A percentile compares a stretch with the other conserved stretches of the same genome.
Evolutionary conservation across 2,113 vertebrate species (phyloP).

Genomic region (Struthio camelus): DNA sequence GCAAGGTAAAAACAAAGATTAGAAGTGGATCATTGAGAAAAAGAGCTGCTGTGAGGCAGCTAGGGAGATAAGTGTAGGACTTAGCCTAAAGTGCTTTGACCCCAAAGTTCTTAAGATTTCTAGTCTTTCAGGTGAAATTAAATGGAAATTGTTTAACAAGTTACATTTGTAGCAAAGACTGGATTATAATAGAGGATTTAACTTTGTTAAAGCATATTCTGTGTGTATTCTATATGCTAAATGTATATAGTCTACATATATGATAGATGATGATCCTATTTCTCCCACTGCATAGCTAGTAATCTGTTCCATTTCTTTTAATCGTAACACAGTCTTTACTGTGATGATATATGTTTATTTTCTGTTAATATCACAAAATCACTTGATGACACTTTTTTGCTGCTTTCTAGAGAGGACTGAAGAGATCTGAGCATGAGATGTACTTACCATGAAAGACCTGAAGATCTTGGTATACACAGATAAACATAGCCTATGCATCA

Average conservation of each 20-base stretch:
- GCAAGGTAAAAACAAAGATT: not conserved
- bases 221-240: not conserved
- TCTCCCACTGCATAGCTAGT: not conserved
- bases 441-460: not conserved
- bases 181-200: not conserved
- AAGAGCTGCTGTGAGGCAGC: not conserved
- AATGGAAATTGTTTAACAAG: not conserved
- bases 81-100: not conserved
- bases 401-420: conserved; percentile 7
- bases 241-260: not conserved
- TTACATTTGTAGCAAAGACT: not conserved
- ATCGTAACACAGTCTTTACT: not conserved
- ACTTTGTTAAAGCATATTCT: not conserved
- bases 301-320: not conserved
- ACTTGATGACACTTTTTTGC: not conserved
- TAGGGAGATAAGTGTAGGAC: not conserved
- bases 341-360: not conserved
- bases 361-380: not conserved
- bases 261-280: not conserved
- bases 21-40: not conserved
- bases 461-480: not conserved
- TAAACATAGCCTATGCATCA: fast-evolving
- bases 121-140: not conserved
- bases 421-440: not conserved
- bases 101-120: not conserved